Evolutionary conservation across 2,113 vertebrate species (phyloP).

Genomic region (Callipepla squamata): DNA sequence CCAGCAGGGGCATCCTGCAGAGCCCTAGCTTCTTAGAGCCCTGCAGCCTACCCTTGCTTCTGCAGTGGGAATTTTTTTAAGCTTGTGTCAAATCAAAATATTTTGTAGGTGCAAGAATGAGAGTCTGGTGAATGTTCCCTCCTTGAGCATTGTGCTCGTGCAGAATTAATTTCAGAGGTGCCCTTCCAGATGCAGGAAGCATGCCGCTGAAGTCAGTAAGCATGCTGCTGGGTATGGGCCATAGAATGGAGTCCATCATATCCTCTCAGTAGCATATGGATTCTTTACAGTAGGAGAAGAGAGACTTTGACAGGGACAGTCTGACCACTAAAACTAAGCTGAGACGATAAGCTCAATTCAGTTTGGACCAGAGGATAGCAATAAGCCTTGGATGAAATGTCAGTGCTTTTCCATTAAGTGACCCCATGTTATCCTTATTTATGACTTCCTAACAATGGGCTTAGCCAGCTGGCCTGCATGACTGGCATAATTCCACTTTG

Average conservation of each 20-base stretch:
- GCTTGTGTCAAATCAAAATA: background rate
- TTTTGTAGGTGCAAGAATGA: background rate
- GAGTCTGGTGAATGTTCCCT: background rate
- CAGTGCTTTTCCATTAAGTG: constrained; percentile 7
- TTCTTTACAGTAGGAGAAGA: background rate
- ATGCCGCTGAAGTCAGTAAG: background rate
- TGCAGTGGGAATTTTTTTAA: background rate
- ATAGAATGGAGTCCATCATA: background rate
- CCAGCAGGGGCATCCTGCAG: background rate
- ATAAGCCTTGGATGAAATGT: constrained; percentile 35
- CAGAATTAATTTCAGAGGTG: background rate
- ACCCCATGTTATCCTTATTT: constrained; percentile 17
- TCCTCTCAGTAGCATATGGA: background rate
- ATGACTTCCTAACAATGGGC: background rate
- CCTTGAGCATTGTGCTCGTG: background rate
- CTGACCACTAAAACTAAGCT: background rate
- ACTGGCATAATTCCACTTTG: constrained; percentile 13
- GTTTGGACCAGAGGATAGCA: background rate
- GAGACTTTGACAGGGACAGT: background rate
- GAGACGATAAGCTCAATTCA: background rate
- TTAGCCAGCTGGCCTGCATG: background rate
- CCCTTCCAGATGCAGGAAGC: background rate
- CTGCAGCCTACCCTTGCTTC: background rate
- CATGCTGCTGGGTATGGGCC: background rate
- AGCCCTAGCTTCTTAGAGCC: background rate